phyloP scores from a whole-genome alignment of 2,888 invertebrate species.

The Tetheella fluctuosa region DNA sequence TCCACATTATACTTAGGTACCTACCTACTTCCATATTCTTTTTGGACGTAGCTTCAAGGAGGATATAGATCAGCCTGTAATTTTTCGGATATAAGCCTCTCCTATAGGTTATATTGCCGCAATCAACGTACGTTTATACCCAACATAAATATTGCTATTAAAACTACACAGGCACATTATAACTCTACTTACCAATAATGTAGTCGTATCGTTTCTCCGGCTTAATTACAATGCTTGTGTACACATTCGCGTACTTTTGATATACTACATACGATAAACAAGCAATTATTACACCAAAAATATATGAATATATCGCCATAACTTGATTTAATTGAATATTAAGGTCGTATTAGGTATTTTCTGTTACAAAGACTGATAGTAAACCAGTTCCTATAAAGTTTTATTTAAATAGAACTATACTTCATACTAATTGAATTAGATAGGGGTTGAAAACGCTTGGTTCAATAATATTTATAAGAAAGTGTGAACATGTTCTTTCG shows the following conservation, averaged over 20 bases:
- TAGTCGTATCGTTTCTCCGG: conserved; percentile 74
- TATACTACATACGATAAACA: conserved; percentile 68
- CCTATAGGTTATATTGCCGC: too few species aligned
- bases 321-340: conserved; percentile 14
- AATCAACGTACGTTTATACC: background rate
- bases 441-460: conserved; percentile 49
- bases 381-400: conserved; percentile 40
- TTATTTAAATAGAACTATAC: conserved; percentile 46
- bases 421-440: conserved; percentile 70
- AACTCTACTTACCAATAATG: conserved; percentile 68
- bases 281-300: conserved; percentile 59
- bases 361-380: conserved; percentile 19
- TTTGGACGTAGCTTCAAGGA: too few species aligned
- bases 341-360: conserved; percentile 9
- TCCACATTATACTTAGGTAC: too few species aligned
- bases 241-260: conserved; percentile 59
- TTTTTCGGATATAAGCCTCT: too few species aligned
- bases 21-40: too few species aligned
- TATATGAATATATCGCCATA: conserved; percentile 62
- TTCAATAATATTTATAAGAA: background rate
- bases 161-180: conserved; percentile 7
- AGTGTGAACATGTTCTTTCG: too few species aligned
- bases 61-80: too few species aligned
- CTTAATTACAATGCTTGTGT: conserved; percentile 62
- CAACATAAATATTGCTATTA: background rate